phyloP scores from a whole-genome alignment of 2,888 invertebrate genomes.

The Lysandra coridon region DNA sequence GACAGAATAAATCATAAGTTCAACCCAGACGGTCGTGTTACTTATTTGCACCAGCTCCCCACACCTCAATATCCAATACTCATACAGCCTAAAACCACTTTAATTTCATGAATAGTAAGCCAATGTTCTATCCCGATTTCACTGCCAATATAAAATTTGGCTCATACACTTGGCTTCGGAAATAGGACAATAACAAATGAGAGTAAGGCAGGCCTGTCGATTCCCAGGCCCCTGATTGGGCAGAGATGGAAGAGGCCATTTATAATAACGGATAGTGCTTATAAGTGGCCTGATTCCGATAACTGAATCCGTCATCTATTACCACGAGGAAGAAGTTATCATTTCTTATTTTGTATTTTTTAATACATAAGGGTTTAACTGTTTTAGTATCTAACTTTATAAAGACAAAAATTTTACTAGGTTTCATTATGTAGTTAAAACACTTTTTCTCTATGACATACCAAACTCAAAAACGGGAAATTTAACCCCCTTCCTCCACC shows the following conservation, averaged over 20 bases:
- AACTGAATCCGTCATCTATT: slow-evolving; percentile 7
- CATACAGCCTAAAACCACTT: slow-evolving; percentile 14
- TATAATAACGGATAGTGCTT: slow-evolving; percentile 16
- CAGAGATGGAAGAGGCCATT: slow-evolving; percentile 32
- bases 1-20: too few relatives aligned
- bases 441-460: too few relatives aligned
- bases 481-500: too few relatives aligned
- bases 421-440: too few relatives aligned
- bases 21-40: too few relatives aligned
- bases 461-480: too few relatives aligned
- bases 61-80: slow-evolving; percentile 12
- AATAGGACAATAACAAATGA: slow-evolving; percentile 66
- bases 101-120: slow-evolving; percentile 26
- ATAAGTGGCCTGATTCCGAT: slow-evolving; percentile 23
- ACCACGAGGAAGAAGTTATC: neutral
- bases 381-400: too few relatives aligned
- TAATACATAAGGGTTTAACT: too few relatives aligned
- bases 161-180: slow-evolving; percentile 59
- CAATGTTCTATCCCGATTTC: slow-evolving; percentile 39
- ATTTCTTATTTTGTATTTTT: too few relatives aligned
- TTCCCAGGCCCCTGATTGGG: slow-evolving; percentile 50
- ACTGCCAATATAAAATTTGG: slow-evolving; percentile 52
- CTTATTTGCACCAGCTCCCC: too few relatives aligned
- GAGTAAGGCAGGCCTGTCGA: slow-evolving; percentile 59
- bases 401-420: too few relatives aligned